A percentile compares a stretch with the other conserved stretches of the same genome.
Conservation (phyloP, 2,888 invertebrate genomes). For the Dusona sp. region DNA sequence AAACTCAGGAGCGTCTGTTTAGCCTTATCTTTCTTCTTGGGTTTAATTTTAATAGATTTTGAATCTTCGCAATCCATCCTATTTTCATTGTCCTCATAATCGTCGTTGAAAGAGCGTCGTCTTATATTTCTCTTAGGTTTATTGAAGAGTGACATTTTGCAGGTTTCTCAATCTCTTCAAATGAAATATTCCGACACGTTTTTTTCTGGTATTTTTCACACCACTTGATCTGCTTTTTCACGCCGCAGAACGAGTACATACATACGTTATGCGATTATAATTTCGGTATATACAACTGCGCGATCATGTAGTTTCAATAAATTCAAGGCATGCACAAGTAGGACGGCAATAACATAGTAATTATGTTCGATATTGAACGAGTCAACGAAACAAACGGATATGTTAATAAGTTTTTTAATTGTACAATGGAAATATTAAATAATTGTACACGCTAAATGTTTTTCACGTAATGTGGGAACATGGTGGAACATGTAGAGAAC, state of each 20-base stretch:
- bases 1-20: constrained; percentile 92
- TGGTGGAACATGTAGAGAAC: constrained; percentile 1
- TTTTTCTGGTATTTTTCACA: not conserved
- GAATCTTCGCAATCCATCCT: constrained; percentile 85
- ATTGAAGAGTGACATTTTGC: constrained; percentile 92
- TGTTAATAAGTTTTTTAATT: constrained; percentile 1
- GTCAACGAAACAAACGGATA: constrained; percentile 20
- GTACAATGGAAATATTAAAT: not conserved
- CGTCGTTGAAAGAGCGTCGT: constrained; percentile 89
- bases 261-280: constrained; percentile 24
- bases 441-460: constrained; percentile 10
- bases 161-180: not conserved
- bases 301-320: constrained; percentile 10
- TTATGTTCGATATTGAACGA: constrained; percentile 27
- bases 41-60: constrained; percentile 85
- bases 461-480: constrained; percentile 8
- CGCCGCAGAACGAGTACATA: constrained; percentile 26
- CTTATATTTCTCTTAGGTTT: constrained; percentile 95
- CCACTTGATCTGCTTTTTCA: constrained; percentile 31
- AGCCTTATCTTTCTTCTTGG: constrained; percentile 85
- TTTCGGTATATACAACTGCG: constrained; percentile 9
- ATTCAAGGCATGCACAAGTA: constrained; percentile 22
- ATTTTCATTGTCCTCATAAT: constrained; percentile 88
- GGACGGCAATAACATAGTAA: constrained; percentile 45
- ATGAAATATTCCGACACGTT: constrained; percentile 8